These are phyloP conservation scores for Poeciliopsis infans DNA, from an alignment of 2,797 vertebrate species.

Conservation along the genomic window DNA sequence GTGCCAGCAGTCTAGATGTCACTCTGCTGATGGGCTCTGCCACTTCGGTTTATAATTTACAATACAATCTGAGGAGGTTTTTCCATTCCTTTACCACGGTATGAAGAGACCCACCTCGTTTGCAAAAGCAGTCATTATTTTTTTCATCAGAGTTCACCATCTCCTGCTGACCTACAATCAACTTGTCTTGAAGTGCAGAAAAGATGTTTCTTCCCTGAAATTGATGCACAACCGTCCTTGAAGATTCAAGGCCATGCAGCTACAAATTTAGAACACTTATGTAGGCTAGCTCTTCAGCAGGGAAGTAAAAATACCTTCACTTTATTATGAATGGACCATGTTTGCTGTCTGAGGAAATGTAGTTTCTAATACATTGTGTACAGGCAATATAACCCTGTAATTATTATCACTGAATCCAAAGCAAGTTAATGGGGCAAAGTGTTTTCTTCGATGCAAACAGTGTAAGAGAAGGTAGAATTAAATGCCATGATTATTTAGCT, in stretches of 20 bases:
- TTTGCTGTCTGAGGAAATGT: not conserved
- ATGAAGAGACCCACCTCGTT: not conserved
- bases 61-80: not conserved
- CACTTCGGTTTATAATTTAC: not conserved
- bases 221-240: constrained; percentile 2
- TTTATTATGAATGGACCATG: constrained; percentile 25
- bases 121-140: not conserved
- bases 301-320: constrained; percentile 42
- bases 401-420: constrained; percentile 8
- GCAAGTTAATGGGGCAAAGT: not conserved
- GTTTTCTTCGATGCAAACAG: not conserved
- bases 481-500: not conserved
- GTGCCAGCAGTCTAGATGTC: not conserved
- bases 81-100: not conserved
- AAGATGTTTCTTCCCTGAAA: constrained; percentile 9
- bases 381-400: constrained; percentile 4
- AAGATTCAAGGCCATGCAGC: constrained; percentile 5
- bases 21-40: not conserved
- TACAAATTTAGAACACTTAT: constrained; percentile 40
- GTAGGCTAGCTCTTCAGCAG: constrained; percentile 36
- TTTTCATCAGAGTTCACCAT: not conserved
- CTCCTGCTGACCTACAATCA: not conserved
- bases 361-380: not conserved
- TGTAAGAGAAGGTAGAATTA: not conserved
- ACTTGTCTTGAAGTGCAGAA: constrained; percentile 14